Base-by-base conservation (phyloP, 2,888 invertebrate genomes). In the Brachynemurus nebulosus region DNA sequence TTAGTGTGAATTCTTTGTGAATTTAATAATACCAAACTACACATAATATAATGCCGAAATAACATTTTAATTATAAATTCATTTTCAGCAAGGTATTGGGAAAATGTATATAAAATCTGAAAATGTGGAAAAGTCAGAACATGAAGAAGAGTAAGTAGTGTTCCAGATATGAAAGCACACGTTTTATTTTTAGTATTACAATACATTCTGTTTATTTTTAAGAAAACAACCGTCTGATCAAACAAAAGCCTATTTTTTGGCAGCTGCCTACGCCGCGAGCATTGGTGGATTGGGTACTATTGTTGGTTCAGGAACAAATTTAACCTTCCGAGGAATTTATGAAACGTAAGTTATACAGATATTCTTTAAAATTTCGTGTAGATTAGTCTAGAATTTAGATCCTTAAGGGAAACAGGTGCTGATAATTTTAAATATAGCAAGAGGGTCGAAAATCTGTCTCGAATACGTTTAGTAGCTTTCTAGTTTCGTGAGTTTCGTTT, bases 321-420 rank as follows among this genome's bases (percentile, higher is more conserved):
- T 89, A 35, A 84, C 86, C 3, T 81, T 86, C 59, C 86, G 86
- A 61, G 86, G 83, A 39, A 75, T 82, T 45, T 80, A 78, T 51
- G 81, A 83, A 55, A 66, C 68, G 81, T 78, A 55, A 66, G 70
- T 59, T 35, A 41, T 17, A 14, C 14, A 30, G 14, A 3, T 2
- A 8, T 30, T 30, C 14, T 4, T 30, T n/a, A 30, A 30, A 30
- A 30, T n/a, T n/a, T n/a, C n/a, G n/a, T n/a, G n/a, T n/a, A n/a
- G n/a, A n/a, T n/a, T n/a, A n/a, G n/a, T n/a, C n/a, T n/a, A n/a
- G n/a, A n/a, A n/a, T n/a, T n/a, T n/a, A n/a, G n/a, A n/a, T n/a
- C n/a, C n/a, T n/a, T n/a, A n/a, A n/a, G n/a, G n/a, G n/a, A n/a
- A n/a, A n/a, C n/a, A n/a, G n/a, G n/a, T n/a, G n/a, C n/a, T n/a